Evolutionary conservation across 2,797 vertebrate genomes (phyloP).

Genomic region (Melanotaenia trifasciata): DNA sequence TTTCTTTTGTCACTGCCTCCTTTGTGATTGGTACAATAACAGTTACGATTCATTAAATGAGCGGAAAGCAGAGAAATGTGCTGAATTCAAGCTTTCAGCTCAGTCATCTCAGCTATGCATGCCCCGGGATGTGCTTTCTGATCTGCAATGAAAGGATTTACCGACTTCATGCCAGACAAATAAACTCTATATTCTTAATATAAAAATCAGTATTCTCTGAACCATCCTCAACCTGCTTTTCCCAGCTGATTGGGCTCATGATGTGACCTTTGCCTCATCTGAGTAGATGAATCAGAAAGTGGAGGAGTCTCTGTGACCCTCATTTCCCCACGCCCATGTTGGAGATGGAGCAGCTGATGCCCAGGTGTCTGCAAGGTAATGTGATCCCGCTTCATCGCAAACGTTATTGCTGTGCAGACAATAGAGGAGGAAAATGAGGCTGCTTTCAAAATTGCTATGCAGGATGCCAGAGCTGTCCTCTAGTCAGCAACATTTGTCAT

Average conservation of each 20-base stretch:
- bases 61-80: conserved; percentile 46
- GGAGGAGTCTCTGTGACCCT: conserved; percentile 63
- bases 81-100: conserved; percentile 57
- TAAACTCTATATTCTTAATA: conserved; percentile 16
- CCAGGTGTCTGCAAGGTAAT: conserved; percentile 70
- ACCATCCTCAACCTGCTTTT: conserved; percentile 35
- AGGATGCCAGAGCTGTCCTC: conserved; percentile 62
- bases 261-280: conserved; percentile 57
- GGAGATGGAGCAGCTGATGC: conserved; percentile 70
- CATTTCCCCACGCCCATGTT: conserved; percentile 54
- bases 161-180: conserved; percentile 1
- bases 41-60: conserved; percentile 57
- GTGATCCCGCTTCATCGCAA: conserved; percentile 63
- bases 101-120: conserved; percentile 5
- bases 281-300: conserved; percentile 66
- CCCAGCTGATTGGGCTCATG: conserved; percentile 46
- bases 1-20: conserved; percentile 50
- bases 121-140: background rate
- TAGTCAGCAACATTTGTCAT: conserved; percentile 74
- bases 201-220: conserved; percentile 36
- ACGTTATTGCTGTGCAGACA: conserved; percentile 70
- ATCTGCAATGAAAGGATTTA: background rate
- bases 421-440: conserved; percentile 68
- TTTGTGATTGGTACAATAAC: conserved; percentile 60
- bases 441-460: conserved; percentile 73